Percentiles rank a stretch among this genome's conserved stretches.
phyloP scores from a whole-genome alignment of 2,113 vertebrate species.

The Cervus canadensis region DNA sequence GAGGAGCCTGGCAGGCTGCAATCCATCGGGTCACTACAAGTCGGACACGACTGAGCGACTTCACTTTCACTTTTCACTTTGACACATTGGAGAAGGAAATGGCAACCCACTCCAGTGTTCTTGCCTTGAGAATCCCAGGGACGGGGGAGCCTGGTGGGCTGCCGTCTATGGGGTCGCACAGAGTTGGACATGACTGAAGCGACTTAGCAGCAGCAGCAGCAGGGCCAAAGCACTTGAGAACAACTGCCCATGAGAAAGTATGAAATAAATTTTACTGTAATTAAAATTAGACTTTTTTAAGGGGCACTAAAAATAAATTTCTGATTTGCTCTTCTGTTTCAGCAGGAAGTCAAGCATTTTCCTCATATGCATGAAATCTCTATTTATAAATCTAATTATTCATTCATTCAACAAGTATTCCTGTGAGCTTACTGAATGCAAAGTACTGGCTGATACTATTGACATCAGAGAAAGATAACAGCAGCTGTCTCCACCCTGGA shows the following conservation, averaged over 20 bases:
- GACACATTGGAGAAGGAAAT: no score
- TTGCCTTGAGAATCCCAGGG: no score
- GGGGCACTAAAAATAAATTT: neutral
- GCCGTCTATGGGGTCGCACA: no score
- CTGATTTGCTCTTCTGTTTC: neutral
- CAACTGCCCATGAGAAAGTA: neutral
- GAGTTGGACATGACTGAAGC: no score
- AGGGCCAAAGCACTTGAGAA: neutral
- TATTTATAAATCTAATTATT: neutral
- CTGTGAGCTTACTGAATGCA: neutral
- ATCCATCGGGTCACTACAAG: no score
- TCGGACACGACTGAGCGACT: no score
- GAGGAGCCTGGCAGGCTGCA: no score
- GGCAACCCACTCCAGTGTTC: no score
- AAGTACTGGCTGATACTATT: neutral
- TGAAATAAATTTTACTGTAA: conserved; percentile 6
- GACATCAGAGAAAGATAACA: neutral
- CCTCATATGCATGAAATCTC: neutral
- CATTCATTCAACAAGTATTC: neutral
- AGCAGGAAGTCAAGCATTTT: conserved; percentile 8
- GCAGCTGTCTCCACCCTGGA: neutral
- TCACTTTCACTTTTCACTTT: no score
- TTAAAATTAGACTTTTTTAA: conserved; percentile 20
- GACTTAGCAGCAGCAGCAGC: no score
- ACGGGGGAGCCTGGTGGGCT: no score